These are phyloP conservation scores for Pseudomyrmex sp. DNA, from an alignment of 1,140 invertebrate species.

Conservation along the genomic window DNA sequence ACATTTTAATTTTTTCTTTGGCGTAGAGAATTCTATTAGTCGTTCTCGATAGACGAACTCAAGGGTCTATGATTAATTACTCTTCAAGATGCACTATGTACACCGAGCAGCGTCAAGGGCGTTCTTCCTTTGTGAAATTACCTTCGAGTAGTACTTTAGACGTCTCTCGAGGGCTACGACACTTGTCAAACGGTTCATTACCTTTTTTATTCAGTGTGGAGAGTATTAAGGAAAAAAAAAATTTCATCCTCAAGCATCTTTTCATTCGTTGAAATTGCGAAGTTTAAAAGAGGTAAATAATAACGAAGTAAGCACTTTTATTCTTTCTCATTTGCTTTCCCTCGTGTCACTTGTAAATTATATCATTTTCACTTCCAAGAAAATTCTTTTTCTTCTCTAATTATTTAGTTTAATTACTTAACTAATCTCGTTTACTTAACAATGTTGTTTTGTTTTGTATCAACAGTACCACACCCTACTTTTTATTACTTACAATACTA, in stretches of 20 bases:
- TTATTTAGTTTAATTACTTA: neutral
- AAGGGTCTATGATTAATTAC: conserved; percentile 64
- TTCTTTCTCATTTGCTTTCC: neutral
- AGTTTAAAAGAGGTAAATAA: conserved; percentile 7
- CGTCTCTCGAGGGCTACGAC: conserved; percentile 8
- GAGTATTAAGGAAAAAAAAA: conserved; percentile 13
- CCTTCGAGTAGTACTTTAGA: conserved; percentile 16
- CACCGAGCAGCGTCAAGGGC: conserved; percentile 5
- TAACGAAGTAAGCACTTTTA: neutral
- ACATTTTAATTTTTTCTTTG: conserved; percentile 37
- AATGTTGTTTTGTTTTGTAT: neutral
- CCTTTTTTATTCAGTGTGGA: conserved; percentile 5
- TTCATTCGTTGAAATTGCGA: conserved; percentile 3
- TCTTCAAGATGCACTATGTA: conserved; percentile 2
- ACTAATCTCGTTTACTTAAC: neutral
- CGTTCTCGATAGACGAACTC: neutral
- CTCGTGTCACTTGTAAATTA: neutral
- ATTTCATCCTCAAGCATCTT: conserved; percentile 20
- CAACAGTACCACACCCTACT: neutral
- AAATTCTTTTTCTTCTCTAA: neutral
- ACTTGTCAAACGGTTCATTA: conserved; percentile 59
- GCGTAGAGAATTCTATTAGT: neutral
- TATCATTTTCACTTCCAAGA: neutral
- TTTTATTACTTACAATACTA: neutral
- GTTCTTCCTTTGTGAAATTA: conserved; percentile 52